Conservation (phyloP, 2,113 vertebrate species). For the Numida meleagris region DNA sequence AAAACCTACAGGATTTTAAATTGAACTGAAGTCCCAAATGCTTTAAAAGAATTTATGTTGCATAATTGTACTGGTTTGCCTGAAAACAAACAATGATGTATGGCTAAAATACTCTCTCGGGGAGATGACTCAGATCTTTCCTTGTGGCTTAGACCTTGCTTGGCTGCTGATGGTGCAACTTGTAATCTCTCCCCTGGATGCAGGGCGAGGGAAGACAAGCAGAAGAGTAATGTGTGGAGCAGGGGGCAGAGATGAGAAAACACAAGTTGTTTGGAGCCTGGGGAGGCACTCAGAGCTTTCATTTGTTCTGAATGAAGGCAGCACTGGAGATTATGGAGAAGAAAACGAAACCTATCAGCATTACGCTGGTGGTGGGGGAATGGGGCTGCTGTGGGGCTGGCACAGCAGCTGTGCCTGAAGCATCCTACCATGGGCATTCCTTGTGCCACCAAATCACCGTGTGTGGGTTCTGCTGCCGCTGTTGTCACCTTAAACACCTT, state of each 20-base stretch:
- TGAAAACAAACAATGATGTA: conserved; percentile 76
- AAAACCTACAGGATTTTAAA: conserved; percentile 79
- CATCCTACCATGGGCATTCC: fast-evolving
- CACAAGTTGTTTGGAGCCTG: background rate
- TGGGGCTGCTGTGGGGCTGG: background rate
- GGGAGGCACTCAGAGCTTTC: background rate
- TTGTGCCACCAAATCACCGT: background rate
- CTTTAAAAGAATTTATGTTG: conserved; percentile 79
- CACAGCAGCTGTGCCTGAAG: fast-evolving
- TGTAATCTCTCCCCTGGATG: conserved; percentile 24
- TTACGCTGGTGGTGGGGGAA: fast-evolving
- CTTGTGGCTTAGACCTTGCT: conserved; percentile 51
- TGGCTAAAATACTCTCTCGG: conserved; percentile 67
- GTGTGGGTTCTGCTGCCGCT: background rate
- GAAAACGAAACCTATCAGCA: background rate
- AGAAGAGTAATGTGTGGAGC: background rate
- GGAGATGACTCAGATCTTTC: conserved; percentile 65
- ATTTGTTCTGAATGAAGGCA: background rate
- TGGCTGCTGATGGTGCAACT: conserved; percentile 46
- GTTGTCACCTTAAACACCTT: conserved; percentile 3
- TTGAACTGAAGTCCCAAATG: conserved; percentile 74
- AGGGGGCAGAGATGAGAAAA: background rate
- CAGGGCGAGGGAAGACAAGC: conserved; percentile 16
- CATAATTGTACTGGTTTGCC: conserved; percentile 75
- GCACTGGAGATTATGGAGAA: background rate